Conservation (phyloP, 2,888 invertebrate species). For the Tanypteryx hageni region DNA sequence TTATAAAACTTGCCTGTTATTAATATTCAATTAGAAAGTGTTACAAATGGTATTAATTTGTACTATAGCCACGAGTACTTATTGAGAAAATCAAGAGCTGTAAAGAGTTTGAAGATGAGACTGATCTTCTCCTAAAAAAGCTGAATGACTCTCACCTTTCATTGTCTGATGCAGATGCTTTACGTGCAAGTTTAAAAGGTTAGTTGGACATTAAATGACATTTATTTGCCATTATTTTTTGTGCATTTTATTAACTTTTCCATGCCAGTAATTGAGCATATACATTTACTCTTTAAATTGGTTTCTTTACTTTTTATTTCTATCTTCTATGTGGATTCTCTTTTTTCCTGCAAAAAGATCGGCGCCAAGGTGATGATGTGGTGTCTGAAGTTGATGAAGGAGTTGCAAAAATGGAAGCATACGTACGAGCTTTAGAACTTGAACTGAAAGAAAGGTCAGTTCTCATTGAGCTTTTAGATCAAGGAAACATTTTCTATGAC, state of each 20-base stretch:
- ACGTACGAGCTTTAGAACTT: constrained; percentile 86
- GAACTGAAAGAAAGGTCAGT: constrained; percentile 90
- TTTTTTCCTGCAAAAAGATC: constrained; percentile 79
- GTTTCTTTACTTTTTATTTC: background rate
- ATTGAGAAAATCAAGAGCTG: constrained; percentile 87
- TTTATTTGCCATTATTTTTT: background rate
- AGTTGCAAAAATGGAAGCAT: constrained; percentile 86
- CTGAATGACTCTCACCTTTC: constrained; percentile 84
- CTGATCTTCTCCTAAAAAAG: constrained; percentile 83
- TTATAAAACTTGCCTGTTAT: constrained; percentile 71
- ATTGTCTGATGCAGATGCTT: constrained; percentile 86
- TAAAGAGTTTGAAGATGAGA: constrained; percentile 84
- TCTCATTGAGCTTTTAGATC: constrained; percentile 86
- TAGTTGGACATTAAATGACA: background rate
- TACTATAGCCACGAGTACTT: constrained; percentile 81
- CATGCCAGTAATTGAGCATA: background rate
- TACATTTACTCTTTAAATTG: background rate
- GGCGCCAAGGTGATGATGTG: constrained; percentile 90
- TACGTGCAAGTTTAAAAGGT: constrained; percentile 90
- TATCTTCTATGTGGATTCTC: background rate
- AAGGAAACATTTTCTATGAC: constrained; percentile 91
- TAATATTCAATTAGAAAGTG: constrained; percentile 65
- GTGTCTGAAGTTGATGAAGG: constrained; percentile 92
- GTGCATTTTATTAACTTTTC: background rate
- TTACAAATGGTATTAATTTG: constrained; percentile 70